Evolutionary conservation across 2,888 invertebrate genomes (phyloP), one percentile per base, ranked within the genome.

Genomic region (Ormyrus labotus): DNA sequence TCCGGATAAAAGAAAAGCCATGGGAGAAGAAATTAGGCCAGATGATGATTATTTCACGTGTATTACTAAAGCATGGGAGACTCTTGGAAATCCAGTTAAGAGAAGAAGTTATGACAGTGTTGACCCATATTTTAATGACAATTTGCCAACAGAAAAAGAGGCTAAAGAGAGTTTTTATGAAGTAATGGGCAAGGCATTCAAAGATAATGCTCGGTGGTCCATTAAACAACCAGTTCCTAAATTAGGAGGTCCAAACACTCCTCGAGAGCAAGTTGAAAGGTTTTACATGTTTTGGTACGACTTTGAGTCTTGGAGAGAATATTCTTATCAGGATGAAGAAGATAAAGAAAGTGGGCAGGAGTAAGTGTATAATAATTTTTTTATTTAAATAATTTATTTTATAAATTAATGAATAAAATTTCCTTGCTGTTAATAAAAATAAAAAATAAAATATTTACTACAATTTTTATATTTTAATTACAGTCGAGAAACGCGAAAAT

Each of bases 251-350:
- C 93, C 94, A n/a, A 92, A 95, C 80, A 94, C 96, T 74, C 92
- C 95, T 1, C 93, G 97, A 74, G 95, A 95, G 83, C 94, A 96
- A 87, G 99, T 99, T 0, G 98, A 99, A 88, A 92, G 93, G 67
- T 99, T 99, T 92, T 99, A 99, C 90, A 95, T 96, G 13, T 99
- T 99, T 91, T 99, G 99, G 99, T 99, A 96, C 91, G 96, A 97
- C 87, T 99, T 99, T 91, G 98, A 98, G 85, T 99, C 99, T 0
- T 99, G 99, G 99, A 93, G 99, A 82, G 99, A 99, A 90, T 99
- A 96, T 91, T 99, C 99, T 2, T 99, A 99, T 90, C 92, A 98
- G 85, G 99, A 99, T 90, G 99, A 99, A 91, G 99, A 99, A 90
- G 99, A 99, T 88, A 99, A 99, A 90, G 98, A 99, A 89, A 97